Conservation (phyloP, 2,113 vertebrate species). For the Erinaceus europaeus region DNA sequence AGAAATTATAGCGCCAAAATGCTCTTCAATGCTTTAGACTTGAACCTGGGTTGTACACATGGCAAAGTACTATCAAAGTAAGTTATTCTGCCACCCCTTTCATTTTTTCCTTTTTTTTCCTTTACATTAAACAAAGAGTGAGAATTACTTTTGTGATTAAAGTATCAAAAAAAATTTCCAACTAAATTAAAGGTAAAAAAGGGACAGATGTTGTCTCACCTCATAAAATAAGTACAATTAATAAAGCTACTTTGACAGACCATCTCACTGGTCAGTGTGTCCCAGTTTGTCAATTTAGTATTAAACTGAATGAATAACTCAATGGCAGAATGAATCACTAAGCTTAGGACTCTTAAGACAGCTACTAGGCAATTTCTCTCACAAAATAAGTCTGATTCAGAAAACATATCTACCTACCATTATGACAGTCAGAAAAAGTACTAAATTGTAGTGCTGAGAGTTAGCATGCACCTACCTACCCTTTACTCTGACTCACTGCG, state of each 20-base stretch:
- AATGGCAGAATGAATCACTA: too few species aligned
- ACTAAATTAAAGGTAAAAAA: background rate
- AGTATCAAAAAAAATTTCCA: too few species aligned
- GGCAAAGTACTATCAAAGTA: too few species aligned
- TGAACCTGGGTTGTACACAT: too few species aligned
- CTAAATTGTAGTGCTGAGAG: background rate
- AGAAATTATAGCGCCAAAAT: too few species aligned
- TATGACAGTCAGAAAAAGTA: constrained; percentile 24
- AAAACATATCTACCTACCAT: background rate
- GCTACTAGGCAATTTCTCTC: background rate
- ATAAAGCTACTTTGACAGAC: background rate
- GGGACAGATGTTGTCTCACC: background rate
- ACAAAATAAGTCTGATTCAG: background rate
- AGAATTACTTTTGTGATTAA: background rate
- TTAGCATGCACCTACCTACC: background rate
- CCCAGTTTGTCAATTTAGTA: background rate
- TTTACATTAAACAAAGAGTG: background rate
- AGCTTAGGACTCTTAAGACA: too few species aligned
- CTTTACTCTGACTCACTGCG: constrained; percentile 2
- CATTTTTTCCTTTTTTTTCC: too few species aligned
- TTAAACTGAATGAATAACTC: too few species aligned
- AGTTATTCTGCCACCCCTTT: too few species aligned
- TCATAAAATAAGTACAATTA: background rate
- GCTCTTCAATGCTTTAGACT: too few species aligned
- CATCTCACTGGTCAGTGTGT: background rate